A percentile compares a stretch with the other conserved stretches of the same genome.
Evolutionary conservation across 2,888 invertebrate species (phyloP).

Genomic region (Norana najaformis): DNA sequence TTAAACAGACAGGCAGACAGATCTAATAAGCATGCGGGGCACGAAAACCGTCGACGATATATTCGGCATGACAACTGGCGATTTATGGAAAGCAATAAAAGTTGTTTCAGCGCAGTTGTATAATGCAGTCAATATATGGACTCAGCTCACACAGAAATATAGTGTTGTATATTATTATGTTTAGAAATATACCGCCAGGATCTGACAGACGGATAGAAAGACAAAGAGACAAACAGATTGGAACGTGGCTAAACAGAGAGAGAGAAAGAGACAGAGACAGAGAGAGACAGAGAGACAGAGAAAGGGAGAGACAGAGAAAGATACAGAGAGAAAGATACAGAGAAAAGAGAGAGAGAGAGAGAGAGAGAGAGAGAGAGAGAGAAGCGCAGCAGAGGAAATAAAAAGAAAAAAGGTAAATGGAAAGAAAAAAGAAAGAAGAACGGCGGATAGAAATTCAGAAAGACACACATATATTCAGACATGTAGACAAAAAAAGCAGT

Average conservation of each 20-base stretch:
- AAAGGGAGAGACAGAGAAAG: background rate
- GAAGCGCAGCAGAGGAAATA: background rate
- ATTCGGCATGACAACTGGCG: no score
- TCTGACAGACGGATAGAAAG: background rate
- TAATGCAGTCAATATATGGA: background rate
- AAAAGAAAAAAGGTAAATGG: background rate
- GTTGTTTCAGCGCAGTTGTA: background rate
- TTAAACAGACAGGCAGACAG: background rate
- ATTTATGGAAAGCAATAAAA: constrained; percentile 2
- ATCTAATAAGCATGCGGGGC: background rate
- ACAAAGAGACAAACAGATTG: background rate
- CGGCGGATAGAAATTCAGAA: no score
- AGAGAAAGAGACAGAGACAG: background rate
- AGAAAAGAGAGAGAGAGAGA: background rate
- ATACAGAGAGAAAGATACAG: background rate
- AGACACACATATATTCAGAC: no score
- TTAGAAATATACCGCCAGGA: background rate
- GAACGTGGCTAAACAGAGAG: background rate
- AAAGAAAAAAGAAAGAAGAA: background rate
- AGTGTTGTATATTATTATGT: no score
- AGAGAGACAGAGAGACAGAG: background rate
- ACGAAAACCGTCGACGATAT: background rate
- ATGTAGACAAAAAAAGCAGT: no score
- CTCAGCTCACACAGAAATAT: no score
- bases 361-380: background rate